These are phyloP conservation scores for Pitangus sulphuratus DNA, from an alignment of 2,797 vertebrate species.

Conservation along the genomic window DNA sequence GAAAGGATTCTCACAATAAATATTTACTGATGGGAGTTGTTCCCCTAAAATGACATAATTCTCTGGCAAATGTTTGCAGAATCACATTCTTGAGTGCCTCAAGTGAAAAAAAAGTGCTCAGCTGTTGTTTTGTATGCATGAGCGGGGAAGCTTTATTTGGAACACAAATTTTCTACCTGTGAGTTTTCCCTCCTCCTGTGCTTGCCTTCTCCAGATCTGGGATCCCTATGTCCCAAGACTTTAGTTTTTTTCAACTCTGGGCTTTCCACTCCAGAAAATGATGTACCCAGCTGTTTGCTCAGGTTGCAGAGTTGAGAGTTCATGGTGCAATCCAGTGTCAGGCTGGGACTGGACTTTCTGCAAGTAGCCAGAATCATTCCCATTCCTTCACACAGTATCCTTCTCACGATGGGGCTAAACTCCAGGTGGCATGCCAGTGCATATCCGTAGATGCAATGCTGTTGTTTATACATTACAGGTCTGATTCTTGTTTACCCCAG, in stretches of 20 bases:
- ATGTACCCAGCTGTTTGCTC: background rate
- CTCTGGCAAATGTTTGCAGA: background rate
- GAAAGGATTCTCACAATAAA: background rate
- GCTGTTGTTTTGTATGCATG: background rate
- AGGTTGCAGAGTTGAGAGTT: background rate
- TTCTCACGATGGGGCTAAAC: background rate
- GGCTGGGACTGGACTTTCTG: background rate
- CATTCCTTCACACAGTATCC: background rate
- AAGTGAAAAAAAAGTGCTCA: background rate
- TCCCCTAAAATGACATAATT: background rate
- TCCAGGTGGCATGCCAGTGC: background rate
- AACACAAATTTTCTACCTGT: background rate
- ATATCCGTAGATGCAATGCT: background rate
- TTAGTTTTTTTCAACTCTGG: background rate
- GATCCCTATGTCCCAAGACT: fast-evolving
- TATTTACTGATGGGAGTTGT: background rate
- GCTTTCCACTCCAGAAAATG: background rate
- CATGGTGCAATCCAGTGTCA: background rate
- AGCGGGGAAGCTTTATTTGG: background rate
- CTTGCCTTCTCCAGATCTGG: background rate
- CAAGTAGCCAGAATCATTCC: background rate
- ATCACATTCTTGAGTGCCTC: background rate
- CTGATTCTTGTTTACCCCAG: background rate
- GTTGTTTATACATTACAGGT: background rate
- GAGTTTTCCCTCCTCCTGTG: background rate